Base-by-base conservation (phyloP, 1,140 invertebrate species). In the Pissodes strobi region DNA sequence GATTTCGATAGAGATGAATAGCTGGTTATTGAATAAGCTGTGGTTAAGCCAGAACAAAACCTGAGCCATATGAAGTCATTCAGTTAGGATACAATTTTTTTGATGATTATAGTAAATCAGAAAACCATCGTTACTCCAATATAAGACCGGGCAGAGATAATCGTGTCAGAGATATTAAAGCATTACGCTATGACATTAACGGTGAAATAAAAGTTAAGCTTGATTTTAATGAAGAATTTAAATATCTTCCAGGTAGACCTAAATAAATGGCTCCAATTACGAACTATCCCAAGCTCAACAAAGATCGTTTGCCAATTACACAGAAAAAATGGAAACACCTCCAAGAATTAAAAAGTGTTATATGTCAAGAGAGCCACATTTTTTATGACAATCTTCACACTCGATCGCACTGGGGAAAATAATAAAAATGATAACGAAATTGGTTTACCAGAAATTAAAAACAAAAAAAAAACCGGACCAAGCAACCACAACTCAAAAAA, bases 131-230 rank as follows among this genome's bases (percentile, higher is more conserved):
- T 34, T 34, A 8, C 30, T n/a, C 30, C 30, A 34, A n/a, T 34
- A 34, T 34, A 34, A 34, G n/a, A n/a, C 30, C 30, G n/a, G n/a
- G n/a, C n/a, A 34, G n/a, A 34, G n/a, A n/a, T 8, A 6, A 34
- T 34, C 30, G 6, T 34, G 30, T n/a, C 6, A 34, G 6, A 34
- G 30, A 34, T 34, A 34, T 34, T 8, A 34, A 34, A 34, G 30
- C 30, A n/a, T 34, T 34, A n/a, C n/a, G n/a, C 30, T 34, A 46
- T 13, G 37, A n/a, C 17, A 1, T 34, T 5, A 53, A 30, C 9
- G 25, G 49, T 30, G 10, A 52, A 52, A 25, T 19, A 52, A 52
- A 2, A 23, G 4, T 30, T n/a, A 52, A 34, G 30, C 30, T 34
- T 34, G 30, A 34, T 34, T 34, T 34, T 34, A n/a, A 8, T 8